A percentile compares a stretch with the other conserved stretches of the same genome.
These are phyloP conservation scores for Dinothrombium tinctorium DNA, from an alignment of 1,140 invertebrate species.

Conservation along the genomic window DNA sequence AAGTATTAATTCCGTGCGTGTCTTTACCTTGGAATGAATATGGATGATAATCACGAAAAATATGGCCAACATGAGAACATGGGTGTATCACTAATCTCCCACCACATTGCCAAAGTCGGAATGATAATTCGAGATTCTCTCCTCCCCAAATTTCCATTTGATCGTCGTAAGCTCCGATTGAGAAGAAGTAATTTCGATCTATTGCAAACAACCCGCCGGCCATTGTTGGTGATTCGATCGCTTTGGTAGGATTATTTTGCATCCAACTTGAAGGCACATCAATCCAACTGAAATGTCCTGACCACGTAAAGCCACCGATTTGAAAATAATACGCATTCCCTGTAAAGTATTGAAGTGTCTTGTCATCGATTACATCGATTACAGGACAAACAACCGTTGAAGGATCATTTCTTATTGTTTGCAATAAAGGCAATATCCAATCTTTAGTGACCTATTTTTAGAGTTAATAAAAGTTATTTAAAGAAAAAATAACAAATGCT, in stretches of 20 bases:
- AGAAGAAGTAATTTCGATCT: conserved; percentile 69
- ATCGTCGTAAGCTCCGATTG: conserved; percentile 79
- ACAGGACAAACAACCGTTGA: conserved; percentile 63
- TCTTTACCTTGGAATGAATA: conserved; percentile 74
- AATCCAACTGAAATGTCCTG: conserved; percentile 72
- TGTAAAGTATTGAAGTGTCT: conserved; percentile 52
- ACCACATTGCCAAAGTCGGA: conserved; percentile 77
- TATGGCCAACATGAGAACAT: conserved; percentile 84
- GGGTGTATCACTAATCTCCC: conserved; percentile 58
- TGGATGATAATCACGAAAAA: conserved; percentile 73
- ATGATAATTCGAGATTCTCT: conserved; percentile 94
- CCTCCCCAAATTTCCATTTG: conserved; percentile 69
- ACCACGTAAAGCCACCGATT: conserved; percentile 71
- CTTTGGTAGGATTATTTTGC: conserved; percentile 24
- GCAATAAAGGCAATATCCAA: conserved; percentile 56
- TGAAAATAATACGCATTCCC: conserved; percentile 33
- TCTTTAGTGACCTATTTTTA: conserved; percentile 11
- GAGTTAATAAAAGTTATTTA: conserved; percentile 28
- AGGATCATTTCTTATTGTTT: conserved; percentile 50
- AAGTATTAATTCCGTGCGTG: conserved; percentile 79
- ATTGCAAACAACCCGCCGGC: conserved; percentile 83
- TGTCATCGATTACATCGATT: conserved; percentile 72
- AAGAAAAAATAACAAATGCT: conserved; percentile 26
- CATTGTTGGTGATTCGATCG: conserved; percentile 56
- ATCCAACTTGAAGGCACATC: conserved; percentile 45